Conservation (phyloP, 2,888 invertebrate genomes). For the Drosophila atripex region DNA sequence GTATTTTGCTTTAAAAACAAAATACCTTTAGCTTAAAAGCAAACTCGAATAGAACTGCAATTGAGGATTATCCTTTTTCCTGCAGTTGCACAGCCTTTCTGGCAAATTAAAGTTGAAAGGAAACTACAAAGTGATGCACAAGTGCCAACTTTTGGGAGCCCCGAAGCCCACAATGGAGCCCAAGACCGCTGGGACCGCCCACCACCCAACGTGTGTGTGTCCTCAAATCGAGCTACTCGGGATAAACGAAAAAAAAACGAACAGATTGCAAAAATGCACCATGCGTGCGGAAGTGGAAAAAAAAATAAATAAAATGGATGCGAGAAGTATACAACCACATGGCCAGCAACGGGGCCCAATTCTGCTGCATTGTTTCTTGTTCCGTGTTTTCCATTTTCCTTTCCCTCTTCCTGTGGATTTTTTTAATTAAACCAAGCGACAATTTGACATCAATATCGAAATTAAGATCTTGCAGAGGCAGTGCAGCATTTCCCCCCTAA, state of each 20-base stretch:
- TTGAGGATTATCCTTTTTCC: not conserved
- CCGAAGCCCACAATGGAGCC: slow-evolving; percentile 18
- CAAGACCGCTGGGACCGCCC: not conserved
- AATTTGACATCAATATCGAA: slow-evolving; percentile 80
- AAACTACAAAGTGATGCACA: slow-evolving; percentile 11
- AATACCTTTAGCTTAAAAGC: too few relatives aligned
- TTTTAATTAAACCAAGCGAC: slow-evolving; percentile 77
- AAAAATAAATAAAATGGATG: slow-evolving; percentile 20
- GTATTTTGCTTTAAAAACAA: too few relatives aligned
- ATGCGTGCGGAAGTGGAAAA: slow-evolving; percentile 10
- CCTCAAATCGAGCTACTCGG: slow-evolving; percentile 49
- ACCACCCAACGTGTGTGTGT: slow-evolving; percentile 37
- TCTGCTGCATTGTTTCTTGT: slow-evolving; percentile 4
- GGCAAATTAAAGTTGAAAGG: slow-evolving; percentile 7
- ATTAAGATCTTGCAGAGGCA: slow-evolving; percentile 75
- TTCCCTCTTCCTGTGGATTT: slow-evolving; percentile 33
- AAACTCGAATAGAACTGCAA: not conserved
- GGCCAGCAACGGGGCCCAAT: slow-evolving; percentile 13
- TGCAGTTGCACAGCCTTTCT: not conserved
- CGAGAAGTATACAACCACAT: slow-evolving; percentile 17
- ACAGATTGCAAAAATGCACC: slow-evolving; percentile 37
- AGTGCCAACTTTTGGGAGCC: slow-evolving; percentile 18
- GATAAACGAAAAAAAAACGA: slow-evolving; percentile 5
- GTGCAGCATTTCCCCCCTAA: slow-evolving; percentile 24
- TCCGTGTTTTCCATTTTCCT: slow-evolving; percentile 14